Evolutionary conservation across 2,797 vertebrate species (phyloP).

Genomic region (Esox masquinongy): DNA sequence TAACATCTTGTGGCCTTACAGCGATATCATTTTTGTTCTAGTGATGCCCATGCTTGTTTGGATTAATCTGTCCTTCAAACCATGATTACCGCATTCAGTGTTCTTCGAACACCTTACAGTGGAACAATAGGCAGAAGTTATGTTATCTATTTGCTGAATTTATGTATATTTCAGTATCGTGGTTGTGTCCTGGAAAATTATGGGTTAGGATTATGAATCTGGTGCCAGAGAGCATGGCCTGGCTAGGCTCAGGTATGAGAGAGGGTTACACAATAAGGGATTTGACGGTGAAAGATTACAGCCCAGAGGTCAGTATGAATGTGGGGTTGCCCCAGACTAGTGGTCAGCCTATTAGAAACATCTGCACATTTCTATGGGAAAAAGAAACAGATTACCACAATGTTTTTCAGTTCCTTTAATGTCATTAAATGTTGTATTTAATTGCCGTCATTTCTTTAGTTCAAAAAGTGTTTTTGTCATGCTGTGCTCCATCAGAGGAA

Average conservation of each 20-base stretch:
- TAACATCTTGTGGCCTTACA: neutral
- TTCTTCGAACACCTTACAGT: neutral
- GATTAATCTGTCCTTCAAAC: neutral
- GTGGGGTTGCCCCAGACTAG: neutral
- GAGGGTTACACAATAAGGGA: conserved; percentile 13
- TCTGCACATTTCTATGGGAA: neutral
- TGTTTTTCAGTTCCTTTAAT: neutral
- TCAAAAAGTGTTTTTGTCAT: neutral
- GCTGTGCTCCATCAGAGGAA: neutral
- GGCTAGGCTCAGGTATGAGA: neutral
- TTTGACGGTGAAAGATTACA: conserved; percentile 11
- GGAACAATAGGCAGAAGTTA: neutral
- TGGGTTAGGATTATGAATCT: conserved; percentile 3
- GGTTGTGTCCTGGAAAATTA: neutral
- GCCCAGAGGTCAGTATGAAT: neutral
- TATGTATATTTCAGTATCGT: too few species aligned
- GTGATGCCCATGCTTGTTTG: neutral
- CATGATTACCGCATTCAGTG: neutral
- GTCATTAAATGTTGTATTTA: neutral
- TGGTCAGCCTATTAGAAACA: neutral
- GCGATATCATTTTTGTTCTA: neutral
- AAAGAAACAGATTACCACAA: neutral
- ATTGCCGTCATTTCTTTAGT: neutral
- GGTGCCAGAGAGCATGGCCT: neutral
- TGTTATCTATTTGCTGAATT: too few species aligned